These are phyloP conservation scores for Campopleginae sp. DNA, from an alignment of 2,888 invertebrate species.

Conservation along the genomic window DNA sequence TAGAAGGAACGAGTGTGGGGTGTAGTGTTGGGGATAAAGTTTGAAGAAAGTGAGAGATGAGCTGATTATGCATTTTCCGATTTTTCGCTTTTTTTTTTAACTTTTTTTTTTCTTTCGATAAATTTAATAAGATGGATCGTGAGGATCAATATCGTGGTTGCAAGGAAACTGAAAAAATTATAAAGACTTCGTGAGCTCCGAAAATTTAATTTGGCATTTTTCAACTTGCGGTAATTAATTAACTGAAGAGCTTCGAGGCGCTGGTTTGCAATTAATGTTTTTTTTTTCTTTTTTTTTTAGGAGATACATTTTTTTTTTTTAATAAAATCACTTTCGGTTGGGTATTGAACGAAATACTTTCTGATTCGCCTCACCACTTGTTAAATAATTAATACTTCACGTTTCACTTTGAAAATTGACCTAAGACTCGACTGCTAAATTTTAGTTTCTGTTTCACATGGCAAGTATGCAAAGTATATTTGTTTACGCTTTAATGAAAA, in stretches of 20 bases:
- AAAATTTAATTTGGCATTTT: slow-evolving; percentile 37
- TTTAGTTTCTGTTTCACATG: slow-evolving; percentile 28
- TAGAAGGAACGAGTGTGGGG: slow-evolving; percentile 35
- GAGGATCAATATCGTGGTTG: slow-evolving; percentile 12
- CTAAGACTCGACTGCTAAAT: slow-evolving; percentile 40
- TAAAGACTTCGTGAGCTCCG: slow-evolving; percentile 19
- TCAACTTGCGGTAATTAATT: neutral
- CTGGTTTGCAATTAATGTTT: slow-evolving; percentile 68
- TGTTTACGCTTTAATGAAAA: slow-evolving; percentile 38
- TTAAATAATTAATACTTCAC: neutral
- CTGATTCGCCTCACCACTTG: neutral
- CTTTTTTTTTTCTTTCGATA: slow-evolving; percentile 37
- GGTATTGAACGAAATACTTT: slow-evolving; percentile 35
- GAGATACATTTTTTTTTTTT: slow-evolving; percentile 66
- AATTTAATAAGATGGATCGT: slow-evolving; percentile 1
- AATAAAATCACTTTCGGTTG: slow-evolving; percentile 69
- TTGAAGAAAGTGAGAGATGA: slow-evolving; percentile 40
- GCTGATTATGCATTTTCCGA: slow-evolving; percentile 53
- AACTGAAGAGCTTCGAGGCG: slow-evolving; percentile 63
- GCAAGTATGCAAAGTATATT: slow-evolving; percentile 29
- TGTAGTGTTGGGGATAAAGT: slow-evolving; percentile 43
- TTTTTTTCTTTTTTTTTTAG: slow-evolving; percentile 61
- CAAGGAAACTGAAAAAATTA: neutral
- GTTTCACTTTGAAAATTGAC: slow-evolving; percentile 5
- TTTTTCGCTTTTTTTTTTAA: slow-evolving; percentile 29